Evolutionary conservation across 2,113 vertebrate species (phyloP), one percentile per base, ranked within the genome.

Genomic region (Illadopsis cleaveri): DNA sequence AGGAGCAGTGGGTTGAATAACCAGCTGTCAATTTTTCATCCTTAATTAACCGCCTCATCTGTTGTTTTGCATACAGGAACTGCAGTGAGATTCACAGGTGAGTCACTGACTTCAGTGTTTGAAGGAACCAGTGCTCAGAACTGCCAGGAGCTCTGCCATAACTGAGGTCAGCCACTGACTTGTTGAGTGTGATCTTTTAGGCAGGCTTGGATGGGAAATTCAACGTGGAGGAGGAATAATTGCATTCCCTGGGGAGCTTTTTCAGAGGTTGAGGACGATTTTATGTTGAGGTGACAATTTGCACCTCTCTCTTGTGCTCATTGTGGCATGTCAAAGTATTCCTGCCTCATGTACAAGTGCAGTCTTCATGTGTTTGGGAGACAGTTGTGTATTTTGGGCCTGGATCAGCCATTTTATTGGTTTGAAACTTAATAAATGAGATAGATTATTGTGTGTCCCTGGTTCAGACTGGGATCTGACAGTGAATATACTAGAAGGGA

Each of bases 1-100:
- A 27, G 69, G 73, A 93, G 83, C 56, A 58, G 73, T 85, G 95
- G 85, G 88, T 23, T 95, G 91, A 89, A 73, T 48, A 86, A 87
- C 25, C 50, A 56, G 65, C 95, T 85, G 71, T 48, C 75, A 79
- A 15, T 75, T 64, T 77, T 93, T 70, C 93, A 27, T 44, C 70
- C 75, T 37, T 82, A 62, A 84, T 72, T 86, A 90, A 73, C 87
- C 17, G 11, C 62, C 73, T 93, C 53, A 21, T 35, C 56, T 80
- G 65, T 58, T 45, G 83, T 71, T 83, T 42, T 58, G 53, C 54
- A 7, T 31, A 17, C 50, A 19, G 84, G 68, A 45, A 4, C 17
- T 47, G 65, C 65, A 44, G 70, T 12, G 78, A 66, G 56, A 79
- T 61, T 88, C 75, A 13, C 75, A 81, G 88, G 94, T 95, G 93